Evolutionary conservation across 2,888 invertebrate species (phyloP).

Genomic region (Xylota segnis): DNA sequence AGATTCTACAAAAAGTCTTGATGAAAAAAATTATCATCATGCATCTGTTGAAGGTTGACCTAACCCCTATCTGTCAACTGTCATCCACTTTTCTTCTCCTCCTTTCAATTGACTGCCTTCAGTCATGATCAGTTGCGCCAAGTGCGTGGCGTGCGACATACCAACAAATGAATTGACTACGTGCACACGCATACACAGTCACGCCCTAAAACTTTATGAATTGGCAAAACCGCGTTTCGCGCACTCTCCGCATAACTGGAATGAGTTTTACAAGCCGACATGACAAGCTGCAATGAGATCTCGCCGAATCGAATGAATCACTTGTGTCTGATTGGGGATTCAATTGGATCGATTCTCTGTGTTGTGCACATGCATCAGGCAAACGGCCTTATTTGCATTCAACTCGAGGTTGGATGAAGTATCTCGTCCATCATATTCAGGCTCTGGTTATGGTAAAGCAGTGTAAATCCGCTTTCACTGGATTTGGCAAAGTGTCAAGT

Average conservation of each 20-base stretch:
- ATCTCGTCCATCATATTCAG: constrained; percentile 24
- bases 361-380: background rate
- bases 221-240: constrained; percentile 35
- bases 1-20: constrained; percentile 1
- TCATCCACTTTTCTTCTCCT: constrained; percentile 51
- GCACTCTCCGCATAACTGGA: constrained; percentile 15
- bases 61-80: constrained; percentile 73
- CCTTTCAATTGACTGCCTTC: constrained; percentile 58
- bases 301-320: constrained; percentile 23
- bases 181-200: constrained; percentile 1
- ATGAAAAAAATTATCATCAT: constrained; percentile 6
- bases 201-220: constrained; percentile 42
- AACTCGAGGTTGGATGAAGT: constrained; percentile 5
- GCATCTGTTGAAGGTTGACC: constrained; percentile 23
- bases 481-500: constrained; percentile 53
- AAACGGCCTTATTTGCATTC: constrained; percentile 37
- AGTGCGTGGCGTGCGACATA: constrained; percentile 3
- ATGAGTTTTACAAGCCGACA: constrained; percentile 6
- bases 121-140: constrained; percentile 50
- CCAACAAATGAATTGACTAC: constrained; percentile 40
- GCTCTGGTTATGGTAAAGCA: constrained; percentile 1
- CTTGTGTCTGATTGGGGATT: constrained; percentile 27
- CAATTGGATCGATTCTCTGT: constrained; percentile 31
- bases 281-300: constrained; percentile 36
- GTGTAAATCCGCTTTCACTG: constrained; percentile 33